A percentile compares a stretch with the other conserved stretches of the same genome.
Evolutionary conservation across 1,140 invertebrate species (phyloP).

Genomic region (Parasteatoda tepidariorum): DNA sequence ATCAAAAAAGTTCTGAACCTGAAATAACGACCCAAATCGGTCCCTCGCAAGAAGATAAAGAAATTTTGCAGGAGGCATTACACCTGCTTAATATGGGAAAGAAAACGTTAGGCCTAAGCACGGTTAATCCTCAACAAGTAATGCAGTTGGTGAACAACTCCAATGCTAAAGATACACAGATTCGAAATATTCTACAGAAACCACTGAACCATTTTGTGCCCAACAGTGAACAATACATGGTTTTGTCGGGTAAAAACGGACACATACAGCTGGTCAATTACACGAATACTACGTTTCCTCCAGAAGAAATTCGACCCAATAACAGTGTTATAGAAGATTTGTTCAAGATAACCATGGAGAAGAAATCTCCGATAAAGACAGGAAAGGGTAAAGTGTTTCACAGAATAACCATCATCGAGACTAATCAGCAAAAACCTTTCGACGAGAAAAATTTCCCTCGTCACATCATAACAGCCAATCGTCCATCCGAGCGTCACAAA

Average conservation of each 20-base stretch:
- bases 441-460: neutral
- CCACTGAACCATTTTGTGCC: neutral
- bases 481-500: too few relatives aligned
- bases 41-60: neutral
- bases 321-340: neutral
- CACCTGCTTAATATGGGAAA: conserved; percentile 19
- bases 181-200: neutral
- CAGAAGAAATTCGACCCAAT: neutral
- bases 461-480: too few relatives aligned
- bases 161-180: neutral
- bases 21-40: too few relatives aligned
- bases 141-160: neutral
- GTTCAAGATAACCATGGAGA: conserved; percentile 31
- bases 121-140: neutral
- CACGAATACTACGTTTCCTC: neutral
- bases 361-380: neutral
- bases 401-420: conserved; percentile 25
- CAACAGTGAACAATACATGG: neutral
- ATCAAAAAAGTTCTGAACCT: neutral
- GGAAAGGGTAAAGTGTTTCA: neutral
- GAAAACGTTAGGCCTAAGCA: neutral
- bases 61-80: neutral
- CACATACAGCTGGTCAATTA: neutral
- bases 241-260: conserved; percentile 1
- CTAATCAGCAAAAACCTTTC: neutral